These are phyloP conservation scores for Pyrochroa serraticornis DNA, from an alignment of 2,888 invertebrate species.

Conservation along the genomic window DNA sequence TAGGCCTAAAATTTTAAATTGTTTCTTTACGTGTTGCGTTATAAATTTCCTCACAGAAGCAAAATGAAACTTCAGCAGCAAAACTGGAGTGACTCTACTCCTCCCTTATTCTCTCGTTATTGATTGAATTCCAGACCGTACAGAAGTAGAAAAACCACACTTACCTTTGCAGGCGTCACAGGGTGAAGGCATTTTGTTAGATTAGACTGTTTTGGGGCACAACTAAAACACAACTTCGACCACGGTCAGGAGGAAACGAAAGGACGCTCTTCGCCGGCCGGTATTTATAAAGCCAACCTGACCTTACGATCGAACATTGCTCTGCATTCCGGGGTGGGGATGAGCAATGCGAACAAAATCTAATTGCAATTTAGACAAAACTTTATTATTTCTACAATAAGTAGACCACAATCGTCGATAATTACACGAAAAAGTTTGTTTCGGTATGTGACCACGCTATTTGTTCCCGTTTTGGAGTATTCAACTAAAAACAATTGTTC, in stretches of 20 bases:
- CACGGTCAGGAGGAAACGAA: conserved; percentile 6
- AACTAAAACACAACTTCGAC: conserved; percentile 5
- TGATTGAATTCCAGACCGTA: neutral
- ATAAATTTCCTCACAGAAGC: too few species aligned
- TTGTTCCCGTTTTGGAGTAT: too few species aligned
- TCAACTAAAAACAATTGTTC: too few species aligned
- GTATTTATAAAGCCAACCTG: conserved; percentile 37
- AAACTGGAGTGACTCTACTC: too few species aligned
- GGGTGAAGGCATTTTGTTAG: conserved; percentile 62
- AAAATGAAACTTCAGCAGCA: too few species aligned
- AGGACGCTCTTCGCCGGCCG: conserved; percentile 18
- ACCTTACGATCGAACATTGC: conserved; percentile 57
- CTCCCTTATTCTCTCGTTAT: too few species aligned
- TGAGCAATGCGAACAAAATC: conserved; percentile 51
- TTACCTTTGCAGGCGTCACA: conserved; percentile 65
- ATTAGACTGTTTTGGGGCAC: neutral
- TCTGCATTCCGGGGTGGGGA: conserved; percentile 59
- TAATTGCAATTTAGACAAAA: neutral
- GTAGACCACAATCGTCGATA: too few species aligned
- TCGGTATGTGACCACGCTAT: too few species aligned
- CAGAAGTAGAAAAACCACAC: conserved; percentile 23
- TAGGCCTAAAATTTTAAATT: too few species aligned
- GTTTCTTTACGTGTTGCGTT: too few species aligned
- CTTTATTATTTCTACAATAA: too few species aligned
- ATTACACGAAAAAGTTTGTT: too few species aligned